Conservation (phyloP, 2,113 vertebrate genomes). For the Ascaphus truei region DNA sequence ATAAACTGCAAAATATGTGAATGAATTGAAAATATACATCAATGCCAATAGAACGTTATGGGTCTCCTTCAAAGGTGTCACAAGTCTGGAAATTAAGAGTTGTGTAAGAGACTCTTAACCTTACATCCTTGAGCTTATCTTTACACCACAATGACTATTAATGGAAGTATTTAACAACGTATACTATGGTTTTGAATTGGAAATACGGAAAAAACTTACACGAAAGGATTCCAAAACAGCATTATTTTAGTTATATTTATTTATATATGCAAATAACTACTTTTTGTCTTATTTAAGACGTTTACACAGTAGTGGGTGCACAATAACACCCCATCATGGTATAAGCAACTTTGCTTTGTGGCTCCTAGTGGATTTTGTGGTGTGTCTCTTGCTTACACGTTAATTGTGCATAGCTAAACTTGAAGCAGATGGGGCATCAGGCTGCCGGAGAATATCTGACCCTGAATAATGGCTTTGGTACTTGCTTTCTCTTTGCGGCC, state of each 20-base stretch:
- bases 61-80: too few species aligned
- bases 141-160: too few species aligned
- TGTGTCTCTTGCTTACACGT: background rate
- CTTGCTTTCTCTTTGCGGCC: background rate
- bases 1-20: too few species aligned
- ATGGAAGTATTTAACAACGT: too few species aligned
- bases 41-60: too few species aligned
- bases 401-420: background rate
- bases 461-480: conserved; percentile 6
- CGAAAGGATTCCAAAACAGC: background rate
- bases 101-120: too few species aligned
- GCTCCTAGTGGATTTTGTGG: background rate
- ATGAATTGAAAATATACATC: too few species aligned
- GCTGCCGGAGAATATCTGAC: background rate
- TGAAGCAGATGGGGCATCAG: background rate
- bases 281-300: background rate
- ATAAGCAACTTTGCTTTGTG: background rate
- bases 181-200: background rate
- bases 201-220: background rate
- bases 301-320: conserved; percentile 16
- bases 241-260: conserved; percentile 2
- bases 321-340: conserved; percentile 11
- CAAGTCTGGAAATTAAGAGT: too few species aligned
- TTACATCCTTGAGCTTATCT: too few species aligned
- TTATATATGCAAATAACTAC: conserved; percentile 10